Base-by-base conservation (phyloP, 2,113 vertebrate genomes). In the Lepisosteus oculatus region DNA sequence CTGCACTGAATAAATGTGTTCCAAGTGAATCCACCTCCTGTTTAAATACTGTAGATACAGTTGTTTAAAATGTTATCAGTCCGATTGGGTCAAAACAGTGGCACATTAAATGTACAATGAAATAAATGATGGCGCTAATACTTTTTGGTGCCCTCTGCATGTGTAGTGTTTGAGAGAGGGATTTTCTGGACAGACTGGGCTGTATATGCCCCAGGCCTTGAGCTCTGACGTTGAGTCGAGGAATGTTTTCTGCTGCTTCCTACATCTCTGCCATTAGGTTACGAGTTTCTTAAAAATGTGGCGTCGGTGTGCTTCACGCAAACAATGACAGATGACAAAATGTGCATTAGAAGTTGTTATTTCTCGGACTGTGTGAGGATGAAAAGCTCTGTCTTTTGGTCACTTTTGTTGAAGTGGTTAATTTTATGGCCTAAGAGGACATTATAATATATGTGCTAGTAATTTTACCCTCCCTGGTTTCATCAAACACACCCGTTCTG, bases 161-260 rank as follows among this genome's bases (percentile, higher is more conserved):
- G 85, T 75, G 83, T 74, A 12, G 67, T 84, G 83, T 82, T 72
- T 72, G 87, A 84, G 89, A 90, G 82, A 90, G 74, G 79, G 87
- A 85, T 87, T 83, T 77, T 84, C 89, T 84, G 80, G 85, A 86
- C 86, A 89, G 82, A 89, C 88, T 80, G 87, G 84, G 86, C 84
- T 70, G 76, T 44, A 67, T 67, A 72, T 67, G 67, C 65, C 65
- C 65, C 43, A 12, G 11, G 43, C 45, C n/a, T 72, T 67, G 67
- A 67, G 71, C 71, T 77, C 85, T 86, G 82, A 88, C 86, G 83
- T 74, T 77, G 85, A 83, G 84, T 80, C 81, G 85, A 85, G 88
- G 87, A 91, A 90, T 89, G 87, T 88, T 88, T 79, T 86, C 29
- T 86, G 85, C 85, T 84, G 85, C 87, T 29, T 29, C 29, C 2